Conservation (phyloP, 2,113 vertebrate species). For the Acanthisitta chloris region DNA sequence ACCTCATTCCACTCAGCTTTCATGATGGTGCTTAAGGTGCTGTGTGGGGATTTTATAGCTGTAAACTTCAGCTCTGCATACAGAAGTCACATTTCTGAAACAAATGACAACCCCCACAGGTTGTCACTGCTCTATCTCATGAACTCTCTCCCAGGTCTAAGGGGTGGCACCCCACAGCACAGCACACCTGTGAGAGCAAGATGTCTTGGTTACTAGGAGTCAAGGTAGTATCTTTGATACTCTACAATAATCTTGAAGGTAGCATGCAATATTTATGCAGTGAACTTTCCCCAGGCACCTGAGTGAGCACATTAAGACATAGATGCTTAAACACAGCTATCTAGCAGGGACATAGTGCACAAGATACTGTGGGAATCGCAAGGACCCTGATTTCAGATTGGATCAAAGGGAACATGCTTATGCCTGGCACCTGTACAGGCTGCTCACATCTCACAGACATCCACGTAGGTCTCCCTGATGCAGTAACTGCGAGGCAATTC, state of each 20-base stretch:
- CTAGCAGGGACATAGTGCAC: background rate
- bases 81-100: background rate
- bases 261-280: background rate
- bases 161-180: background rate
- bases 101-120: background rate
- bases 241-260: background rate
- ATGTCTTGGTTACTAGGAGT: fast-evolving
- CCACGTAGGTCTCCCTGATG: background rate
- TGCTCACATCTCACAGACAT: background rate
- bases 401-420: fast-evolving
- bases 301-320: background rate
- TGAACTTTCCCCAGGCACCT: background rate
- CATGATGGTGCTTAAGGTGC: background rate
- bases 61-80: background rate
- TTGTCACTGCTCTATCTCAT: background rate
- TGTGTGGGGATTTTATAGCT: background rate
- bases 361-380: background rate
- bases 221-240: background rate
- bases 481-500: background rate
- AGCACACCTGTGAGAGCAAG: background rate
- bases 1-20: background rate
- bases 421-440: background rate
- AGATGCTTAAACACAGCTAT: background rate
- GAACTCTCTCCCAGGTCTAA: background rate
- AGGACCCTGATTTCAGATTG: background rate